Conservation (phyloP, 1,140 invertebrate species). For the Nasonia giraulti region DNA sequence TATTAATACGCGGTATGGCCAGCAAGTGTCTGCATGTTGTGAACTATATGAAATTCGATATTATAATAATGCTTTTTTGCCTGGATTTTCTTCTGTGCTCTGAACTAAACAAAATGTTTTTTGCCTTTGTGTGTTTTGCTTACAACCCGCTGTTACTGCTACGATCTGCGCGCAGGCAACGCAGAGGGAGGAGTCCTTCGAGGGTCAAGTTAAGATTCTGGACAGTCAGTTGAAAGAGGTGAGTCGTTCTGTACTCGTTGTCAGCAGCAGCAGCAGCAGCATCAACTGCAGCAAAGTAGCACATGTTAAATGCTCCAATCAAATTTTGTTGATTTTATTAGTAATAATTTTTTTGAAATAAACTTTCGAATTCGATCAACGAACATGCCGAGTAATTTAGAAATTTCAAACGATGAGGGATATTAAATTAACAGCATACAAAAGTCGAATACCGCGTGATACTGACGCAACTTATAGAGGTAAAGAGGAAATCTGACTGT, state of each 20-base stretch:
- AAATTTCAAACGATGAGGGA: too few relatives aligned
- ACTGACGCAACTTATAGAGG: neutral
- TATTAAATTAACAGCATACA: too few relatives aligned
- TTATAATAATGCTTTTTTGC: slow-evolving; percentile 63
- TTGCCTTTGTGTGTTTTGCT: slow-evolving; percentile 63
- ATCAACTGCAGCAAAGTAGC: neutral
- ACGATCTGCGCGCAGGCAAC: slow-evolving; percentile 81
- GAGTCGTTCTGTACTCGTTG: slow-evolving; percentile 4
- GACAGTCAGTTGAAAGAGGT: slow-evolving; percentile 96
- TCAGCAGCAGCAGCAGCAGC: too few relatives aligned
- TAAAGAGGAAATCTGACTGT: neutral
- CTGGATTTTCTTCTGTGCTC: slow-evolving; percentile 45
- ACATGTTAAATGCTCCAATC: neutral
- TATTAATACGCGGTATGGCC: neutral
- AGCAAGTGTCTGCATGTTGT: neutral
- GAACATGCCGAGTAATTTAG: too few relatives aligned
- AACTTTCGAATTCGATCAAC: too few relatives aligned
- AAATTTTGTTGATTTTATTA: too few relatives aligned
- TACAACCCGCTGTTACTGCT: slow-evolving; percentile 55
- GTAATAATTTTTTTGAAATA: too few relatives aligned
- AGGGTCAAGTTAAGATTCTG: slow-evolving; percentile 93
- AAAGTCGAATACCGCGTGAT: neutral
- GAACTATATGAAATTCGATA: slow-evolving; percentile 1
- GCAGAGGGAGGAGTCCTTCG: slow-evolving; percentile 97
- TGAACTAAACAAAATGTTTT: slow-evolving; percentile 54